Percentiles rank a stretch among this genome's conserved stretches.
Evolutionary conservation across 2,797 vertebrate genomes (phyloP).

Genomic region (Masticophis lateralis): DNA sequence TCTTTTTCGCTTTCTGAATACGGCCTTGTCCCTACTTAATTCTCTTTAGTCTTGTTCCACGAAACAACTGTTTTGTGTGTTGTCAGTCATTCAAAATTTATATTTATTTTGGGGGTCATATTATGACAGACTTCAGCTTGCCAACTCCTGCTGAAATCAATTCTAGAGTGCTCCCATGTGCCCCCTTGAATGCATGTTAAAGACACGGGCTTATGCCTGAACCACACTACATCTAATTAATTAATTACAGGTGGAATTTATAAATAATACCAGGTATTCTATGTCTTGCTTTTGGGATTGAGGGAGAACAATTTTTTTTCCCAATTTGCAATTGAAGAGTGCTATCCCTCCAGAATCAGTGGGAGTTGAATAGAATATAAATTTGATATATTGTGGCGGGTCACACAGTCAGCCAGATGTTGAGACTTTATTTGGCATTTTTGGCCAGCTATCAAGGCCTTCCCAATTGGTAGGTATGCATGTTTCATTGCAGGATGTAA

Average conservation of each 20-base stretch:
- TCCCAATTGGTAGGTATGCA: no score
- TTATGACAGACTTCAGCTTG: background rate
- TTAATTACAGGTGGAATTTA: background rate
- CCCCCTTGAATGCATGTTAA: background rate
- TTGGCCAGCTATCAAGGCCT: no score
- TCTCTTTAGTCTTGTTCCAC: background rate
- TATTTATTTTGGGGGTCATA: background rate
- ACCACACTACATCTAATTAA: background rate
- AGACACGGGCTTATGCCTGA: background rate
- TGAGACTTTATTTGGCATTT: no score
- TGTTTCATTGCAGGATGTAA: no score
- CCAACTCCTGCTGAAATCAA: background rate
- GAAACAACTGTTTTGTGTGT: background rate
- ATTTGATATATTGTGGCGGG: background rate
- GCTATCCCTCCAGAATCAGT: background rate
- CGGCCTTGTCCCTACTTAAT: background rate
- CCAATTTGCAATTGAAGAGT: background rate
- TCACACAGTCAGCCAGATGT: no score
- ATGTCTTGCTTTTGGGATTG: background rate
- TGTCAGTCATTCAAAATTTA: background rate
- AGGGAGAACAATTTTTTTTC: background rate
- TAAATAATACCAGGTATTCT: background rate
- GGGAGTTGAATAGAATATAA: background rate
- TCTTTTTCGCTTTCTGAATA: no score
- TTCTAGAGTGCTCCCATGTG: background rate